Conservation (phyloP, 1,140 invertebrate genomes). For the Drosophila azteca region DNA sequence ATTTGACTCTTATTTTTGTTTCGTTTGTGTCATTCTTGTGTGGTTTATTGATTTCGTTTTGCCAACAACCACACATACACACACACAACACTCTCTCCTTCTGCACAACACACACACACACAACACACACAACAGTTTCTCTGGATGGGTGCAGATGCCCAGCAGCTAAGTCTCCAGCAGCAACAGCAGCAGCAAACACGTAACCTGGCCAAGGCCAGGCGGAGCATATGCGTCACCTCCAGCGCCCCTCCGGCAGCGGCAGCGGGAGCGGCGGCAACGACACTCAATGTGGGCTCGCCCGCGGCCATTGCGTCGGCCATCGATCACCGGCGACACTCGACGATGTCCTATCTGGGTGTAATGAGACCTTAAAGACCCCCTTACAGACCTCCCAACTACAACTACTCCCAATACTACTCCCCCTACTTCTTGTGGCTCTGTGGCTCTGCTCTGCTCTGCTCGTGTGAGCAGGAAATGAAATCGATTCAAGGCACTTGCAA, state of each 20-base stretch:
- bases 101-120: slow-evolving; percentile 31
- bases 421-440: neutral
- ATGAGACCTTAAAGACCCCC: slow-evolving; percentile 46
- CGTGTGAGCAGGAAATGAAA: slow-evolving; percentile 45
- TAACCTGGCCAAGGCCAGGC: slow-evolving; percentile 61
- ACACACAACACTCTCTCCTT: slow-evolving; percentile 42
- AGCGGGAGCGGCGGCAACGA: slow-evolving; percentile 38
- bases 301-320: slow-evolving; percentile 40
- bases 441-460: neutral
- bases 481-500: neutral
- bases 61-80: slow-evolving; percentile 20
- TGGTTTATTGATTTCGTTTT: slow-evolving; percentile 43
- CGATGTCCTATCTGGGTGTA: slow-evolving; percentile 82
- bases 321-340: slow-evolving; percentile 75
- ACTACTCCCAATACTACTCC: slow-evolving; percentile 31
- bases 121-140: slow-evolving; percentile 61
- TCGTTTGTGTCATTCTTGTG: slow-evolving; percentile 46
- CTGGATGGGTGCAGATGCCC: slow-evolving; percentile 74
- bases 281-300: slow-evolving; percentile 49
- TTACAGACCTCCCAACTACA: slow-evolving; percentile 21
- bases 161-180: slow-evolving; percentile 44
- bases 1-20: slow-evolving; percentile 13
- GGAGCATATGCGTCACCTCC: slow-evolving; percentile 77
- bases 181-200: slow-evolving; percentile 56
- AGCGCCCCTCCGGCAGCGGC: slow-evolving; percentile 68